Base-by-base conservation (phyloP, 1,140 invertebrate genomes). In the Camponotus floridanus region DNA sequence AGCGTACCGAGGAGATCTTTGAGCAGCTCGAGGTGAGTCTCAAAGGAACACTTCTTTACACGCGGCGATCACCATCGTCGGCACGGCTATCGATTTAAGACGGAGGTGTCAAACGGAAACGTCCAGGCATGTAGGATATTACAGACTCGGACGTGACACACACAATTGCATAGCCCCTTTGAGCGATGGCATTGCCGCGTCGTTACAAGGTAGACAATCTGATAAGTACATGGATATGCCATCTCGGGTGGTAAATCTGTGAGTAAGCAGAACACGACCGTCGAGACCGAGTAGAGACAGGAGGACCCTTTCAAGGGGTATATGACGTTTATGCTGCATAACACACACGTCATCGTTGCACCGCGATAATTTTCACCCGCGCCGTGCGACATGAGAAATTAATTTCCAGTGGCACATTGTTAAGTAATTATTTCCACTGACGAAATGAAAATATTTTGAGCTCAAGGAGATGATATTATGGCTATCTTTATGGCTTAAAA, bases 191-290 rank as follows among this genome's bases (percentile, higher is more conserved):
- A 80, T 80, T 80, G 78, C 78, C 48, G 48, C 21, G 33, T 21
- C 9, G 64, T 80, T 80, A 80, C 78, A 80, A 70, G 78, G 51
- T 80, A 80, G 78, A 80, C 78, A 80, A 80, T 80, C 78, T 68
- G 78, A 80, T 80, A 80, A 80, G 78, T 80, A 80, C 76, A 80
- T 80, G 64, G 78, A 80, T 80, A 80, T 80, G 48, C 78, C 78
- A 70, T 80, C 78, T 80, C 65, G 78, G 78, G 70, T 80, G 78
- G 65, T 70, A 70, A 80, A 80, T 70, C 78, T 80, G 78, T 80
- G 78, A 80, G 78, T 80, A 80, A 80, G 65, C 78, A 59, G 48
- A 70, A 80, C 65, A 70, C 51, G 78, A 68, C 76, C 42, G 45
- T 6, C n/a, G 76, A n/a, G 36, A 33, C 45, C 5, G 33, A 21